These are phyloP conservation scores for Echinometra lucunter DNA, from an alignment of 53 echinoderm and acorn worm genomes.

Conservation along the genomic window DNA sequence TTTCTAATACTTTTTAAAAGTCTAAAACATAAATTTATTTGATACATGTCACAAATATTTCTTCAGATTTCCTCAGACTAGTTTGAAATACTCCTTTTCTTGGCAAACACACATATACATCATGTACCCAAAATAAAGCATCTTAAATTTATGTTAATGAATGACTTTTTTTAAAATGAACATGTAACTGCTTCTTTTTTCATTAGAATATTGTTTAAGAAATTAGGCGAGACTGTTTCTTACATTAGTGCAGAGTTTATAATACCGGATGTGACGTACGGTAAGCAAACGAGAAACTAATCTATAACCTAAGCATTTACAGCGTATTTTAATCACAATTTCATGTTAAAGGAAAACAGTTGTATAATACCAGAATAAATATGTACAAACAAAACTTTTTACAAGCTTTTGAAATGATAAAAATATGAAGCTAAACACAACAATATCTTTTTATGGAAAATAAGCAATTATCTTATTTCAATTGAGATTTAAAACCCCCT, in stretches of 20 bases:
- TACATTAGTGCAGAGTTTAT: neutral
- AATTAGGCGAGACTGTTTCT: neutral
- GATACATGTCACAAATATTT: conserved; percentile 25
- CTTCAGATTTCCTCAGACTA: neutral
- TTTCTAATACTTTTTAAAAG: neutral
- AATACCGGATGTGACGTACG: neutral
- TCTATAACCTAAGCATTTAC: conserved; percentile 26
- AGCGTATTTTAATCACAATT: neutral
- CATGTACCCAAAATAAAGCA: conserved; percentile 49
- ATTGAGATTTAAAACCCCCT: no score
- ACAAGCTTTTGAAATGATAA: neutral
- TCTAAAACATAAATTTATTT: neutral
- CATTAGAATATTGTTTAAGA: neutral
- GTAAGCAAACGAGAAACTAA: neutral
- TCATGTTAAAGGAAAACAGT: neutral
- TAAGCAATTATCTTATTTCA: no score
- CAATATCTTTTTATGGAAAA: neutral
- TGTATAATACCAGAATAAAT: neutral
- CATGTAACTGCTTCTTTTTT: neutral
- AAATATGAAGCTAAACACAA: neutral
- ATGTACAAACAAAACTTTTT: neutral
- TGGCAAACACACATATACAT: conserved; percentile 1
- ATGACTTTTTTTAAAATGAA: neutral
- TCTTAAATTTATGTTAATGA: neutral
- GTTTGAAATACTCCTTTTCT: conserved; percentile 17